A percentile compares a stretch with the other conserved stretches of the same genome.
Conservation (phyloP, 2,888 invertebrate genomes). For the Drosophila buzzatii region DNA sequence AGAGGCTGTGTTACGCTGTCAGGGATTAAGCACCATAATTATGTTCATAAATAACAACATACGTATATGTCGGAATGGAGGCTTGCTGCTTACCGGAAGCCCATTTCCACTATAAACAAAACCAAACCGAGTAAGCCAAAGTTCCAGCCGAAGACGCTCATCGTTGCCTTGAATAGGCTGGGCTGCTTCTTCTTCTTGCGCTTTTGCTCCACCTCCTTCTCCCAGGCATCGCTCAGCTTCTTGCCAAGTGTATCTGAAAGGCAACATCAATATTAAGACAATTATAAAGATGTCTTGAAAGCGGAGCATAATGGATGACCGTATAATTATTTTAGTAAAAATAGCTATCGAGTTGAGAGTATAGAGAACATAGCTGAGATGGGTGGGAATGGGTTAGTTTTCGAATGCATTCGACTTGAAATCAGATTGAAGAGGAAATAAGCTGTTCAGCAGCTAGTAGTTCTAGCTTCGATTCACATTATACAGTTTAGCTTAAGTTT, state of each 20-base stretch:
- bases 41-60: constrained; percentile 59
- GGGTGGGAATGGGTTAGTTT: too few relatives aligned
- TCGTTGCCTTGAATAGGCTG: constrained; percentile 83
- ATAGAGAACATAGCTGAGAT: background rate
- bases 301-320: background rate
- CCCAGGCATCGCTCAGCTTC: constrained; percentile 87
- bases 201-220: constrained; percentile 86
- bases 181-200: constrained; percentile 85
- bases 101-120: constrained; percentile 88
- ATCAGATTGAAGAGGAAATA: background rate
- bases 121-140: constrained; percentile 87
- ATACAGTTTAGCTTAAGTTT: background rate
- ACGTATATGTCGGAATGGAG: constrained; percentile 17
- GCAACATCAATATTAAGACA: background rate
- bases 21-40: constrained; percentile 30
- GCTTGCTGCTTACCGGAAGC: constrained; percentile 85
- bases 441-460: too few relatives aligned
- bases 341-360: background rate
- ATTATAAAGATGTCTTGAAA: background rate
- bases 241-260: constrained; percentile 86
- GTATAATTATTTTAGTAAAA: background rate
- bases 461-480: background rate
- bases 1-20: constrained; percentile 88
- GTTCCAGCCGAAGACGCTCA: constrained; percentile 88
- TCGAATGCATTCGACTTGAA: too few relatives aligned